A percentile compares a stretch with the other conserved stretches of the same genome.
Conservation (phyloP, 2,797 vertebrate species). For the Danio albolineatus region DNA sequence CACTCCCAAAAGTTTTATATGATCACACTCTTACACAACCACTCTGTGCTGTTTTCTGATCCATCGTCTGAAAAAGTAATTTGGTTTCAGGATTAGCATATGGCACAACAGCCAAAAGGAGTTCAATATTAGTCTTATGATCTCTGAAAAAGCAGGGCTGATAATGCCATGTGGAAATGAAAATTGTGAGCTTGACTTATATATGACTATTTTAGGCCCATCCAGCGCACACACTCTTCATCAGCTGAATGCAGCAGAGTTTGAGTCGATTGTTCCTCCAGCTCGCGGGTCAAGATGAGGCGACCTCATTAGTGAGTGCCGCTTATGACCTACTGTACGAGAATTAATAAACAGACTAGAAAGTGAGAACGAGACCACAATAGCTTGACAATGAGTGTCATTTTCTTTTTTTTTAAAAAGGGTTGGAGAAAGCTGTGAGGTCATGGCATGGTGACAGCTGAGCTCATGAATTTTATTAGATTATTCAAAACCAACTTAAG, state of each 20-base stretch:
- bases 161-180: conserved; percentile 27
- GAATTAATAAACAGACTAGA: conserved; percentile 41
- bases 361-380: background rate
- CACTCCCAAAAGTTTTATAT: too few relatives aligned
- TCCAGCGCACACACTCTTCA: conserved; percentile 4
- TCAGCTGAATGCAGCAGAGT: background rate
- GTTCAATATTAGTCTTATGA: background rate
- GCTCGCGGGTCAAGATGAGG: conserved; percentile 38
- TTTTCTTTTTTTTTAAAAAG: background rate
- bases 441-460: background rate
- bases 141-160: background rate
- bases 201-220: background rate
- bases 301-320: conserved; percentile 38
- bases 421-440: background rate
- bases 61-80: background rate
- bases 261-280: conserved; percentile 21
- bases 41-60: too few relatives aligned
- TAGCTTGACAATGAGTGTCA: background rate
- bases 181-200: background rate
- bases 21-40: too few relatives aligned
- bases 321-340: conserved; percentile 28
- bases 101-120: too few relatives aligned
- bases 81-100: background rate
- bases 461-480: background rate
- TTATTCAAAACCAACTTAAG: background rate